phyloP scores from a whole-genome alignment of 1,140 invertebrate genomes.

The Nasonia vitripennis region DNA sequence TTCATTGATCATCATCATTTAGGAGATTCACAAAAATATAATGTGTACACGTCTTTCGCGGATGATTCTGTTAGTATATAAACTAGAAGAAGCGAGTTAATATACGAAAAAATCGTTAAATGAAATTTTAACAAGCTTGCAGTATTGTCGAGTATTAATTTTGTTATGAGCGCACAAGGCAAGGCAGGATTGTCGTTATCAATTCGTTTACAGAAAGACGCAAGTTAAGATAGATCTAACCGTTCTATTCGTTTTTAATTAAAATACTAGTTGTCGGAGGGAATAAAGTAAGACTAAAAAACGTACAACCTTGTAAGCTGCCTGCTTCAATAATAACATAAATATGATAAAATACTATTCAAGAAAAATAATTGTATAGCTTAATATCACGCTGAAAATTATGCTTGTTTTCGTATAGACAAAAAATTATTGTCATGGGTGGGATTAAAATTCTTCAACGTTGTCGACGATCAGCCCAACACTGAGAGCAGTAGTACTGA shows the following conservation, averaged over 20 bases:
- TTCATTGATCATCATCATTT: constrained; percentile 9
- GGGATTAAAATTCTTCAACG: constrained; percentile 61
- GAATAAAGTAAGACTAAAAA: neutral
- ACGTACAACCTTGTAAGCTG: neutral
- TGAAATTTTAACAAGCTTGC: constrained; percentile 25
- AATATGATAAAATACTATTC: constrained; percentile 48
- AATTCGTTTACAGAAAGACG: constrained; percentile 18
- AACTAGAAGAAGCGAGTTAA: constrained; percentile 21
- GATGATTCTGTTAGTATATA: constrained; percentile 25
- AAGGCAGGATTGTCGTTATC: constrained; percentile 45
- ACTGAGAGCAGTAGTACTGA: constrained; percentile 72
- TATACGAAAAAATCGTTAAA: constrained; percentile 23
- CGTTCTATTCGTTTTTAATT: constrained; percentile 21
- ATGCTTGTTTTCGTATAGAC: constrained; percentile 58
- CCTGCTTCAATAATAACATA: constrained; percentile 25
- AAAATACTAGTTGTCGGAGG: constrained; percentile 21
- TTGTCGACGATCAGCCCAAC: constrained; percentile 68
- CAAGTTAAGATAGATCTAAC: constrained; percentile 37
- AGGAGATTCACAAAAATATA: constrained; percentile 47
- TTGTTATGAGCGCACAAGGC: constrained; percentile 38
- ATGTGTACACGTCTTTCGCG: neutral
- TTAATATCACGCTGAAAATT: constrained; percentile 52
- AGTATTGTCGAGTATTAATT: constrained; percentile 52
- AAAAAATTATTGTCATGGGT: constrained; percentile 69
- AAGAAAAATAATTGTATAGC: constrained; percentile 40